A percentile compares a stretch with the other conserved stretches of the same genome.
phyloP scores from a whole-genome alignment of 2,113 vertebrate genomes.

The Pluvianellus socialis region DNA sequence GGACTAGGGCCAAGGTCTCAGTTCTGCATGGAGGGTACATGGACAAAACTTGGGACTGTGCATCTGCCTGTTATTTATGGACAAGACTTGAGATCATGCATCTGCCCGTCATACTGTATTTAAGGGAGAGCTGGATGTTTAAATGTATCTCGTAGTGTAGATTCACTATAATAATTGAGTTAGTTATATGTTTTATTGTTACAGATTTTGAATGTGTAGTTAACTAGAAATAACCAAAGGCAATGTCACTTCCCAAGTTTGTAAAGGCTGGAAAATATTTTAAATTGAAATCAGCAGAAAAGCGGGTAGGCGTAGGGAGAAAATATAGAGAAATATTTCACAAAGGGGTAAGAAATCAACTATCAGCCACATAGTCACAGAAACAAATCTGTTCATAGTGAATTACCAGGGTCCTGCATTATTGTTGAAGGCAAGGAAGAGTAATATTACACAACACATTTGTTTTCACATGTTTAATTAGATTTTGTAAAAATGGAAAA shows the following conservation, averaged over 20 bases:
- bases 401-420: neutral
- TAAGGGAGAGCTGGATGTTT: neutral
- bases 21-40: neutral
- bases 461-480: slow-evolving; percentile 72
- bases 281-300: neutral
- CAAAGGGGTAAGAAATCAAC: neutral
- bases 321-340: neutral
- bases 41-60: neutral
- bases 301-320: neutral
- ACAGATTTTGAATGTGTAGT: neutral
- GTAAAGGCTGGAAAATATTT: neutral
- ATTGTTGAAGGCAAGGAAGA: slow-evolving; percentile 7
- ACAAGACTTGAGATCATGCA: neutral
- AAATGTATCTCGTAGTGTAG: neutral
- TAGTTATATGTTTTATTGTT: neutral
- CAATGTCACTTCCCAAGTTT: neutral
- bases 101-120: neutral
- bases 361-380: neutral
- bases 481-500: slow-evolving; percentile 72
- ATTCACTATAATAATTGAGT: neutral
- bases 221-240: neutral
- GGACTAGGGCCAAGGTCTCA: neutral
- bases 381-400: neutral
- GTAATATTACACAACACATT: slow-evolving; percentile 60
- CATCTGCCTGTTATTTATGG: neutral